These are phyloP conservation scores for Podocnemis expansa DNA, from an alignment of 2,113 vertebrate species.

Conservation along the genomic window DNA sequence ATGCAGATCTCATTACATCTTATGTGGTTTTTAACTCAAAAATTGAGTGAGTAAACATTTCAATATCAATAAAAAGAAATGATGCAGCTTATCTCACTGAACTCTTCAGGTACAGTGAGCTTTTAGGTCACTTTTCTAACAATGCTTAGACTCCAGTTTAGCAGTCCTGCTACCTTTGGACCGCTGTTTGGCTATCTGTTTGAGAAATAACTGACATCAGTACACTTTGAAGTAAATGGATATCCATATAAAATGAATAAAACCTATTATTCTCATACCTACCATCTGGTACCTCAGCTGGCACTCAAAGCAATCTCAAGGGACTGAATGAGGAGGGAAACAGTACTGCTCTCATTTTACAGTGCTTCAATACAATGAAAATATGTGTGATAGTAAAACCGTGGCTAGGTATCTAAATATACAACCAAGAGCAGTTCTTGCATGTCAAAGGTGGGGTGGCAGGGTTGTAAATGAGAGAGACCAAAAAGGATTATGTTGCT, in stretches of 20 bases:
- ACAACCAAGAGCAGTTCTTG: background rate
- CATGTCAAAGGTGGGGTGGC: background rate
- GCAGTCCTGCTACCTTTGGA: no score
- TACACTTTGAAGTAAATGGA: background rate
- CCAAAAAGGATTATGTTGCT: background rate
- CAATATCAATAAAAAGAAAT: background rate
- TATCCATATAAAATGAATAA: background rate
- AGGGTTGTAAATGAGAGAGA: background rate
- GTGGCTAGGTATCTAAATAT: background rate
- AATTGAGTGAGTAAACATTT: background rate
- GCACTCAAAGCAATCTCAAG: background rate
- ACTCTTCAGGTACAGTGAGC: background rate
- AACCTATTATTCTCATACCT: background rate
- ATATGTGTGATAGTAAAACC: background rate
- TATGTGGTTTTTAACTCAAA: background rate
- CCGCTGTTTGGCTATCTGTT: no score
- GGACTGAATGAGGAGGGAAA: background rate
- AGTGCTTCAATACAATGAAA: background rate
- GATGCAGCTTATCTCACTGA: background rate
- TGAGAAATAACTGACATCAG: background rate
- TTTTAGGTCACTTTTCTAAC: background rate
- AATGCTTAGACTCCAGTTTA: no score
- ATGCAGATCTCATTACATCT: background rate
- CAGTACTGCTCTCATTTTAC: background rate
- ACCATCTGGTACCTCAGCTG: background rate